phyloP scores from a whole-genome alignment of 2,888 invertebrate species.

The Nemoura dubitans region DNA sequence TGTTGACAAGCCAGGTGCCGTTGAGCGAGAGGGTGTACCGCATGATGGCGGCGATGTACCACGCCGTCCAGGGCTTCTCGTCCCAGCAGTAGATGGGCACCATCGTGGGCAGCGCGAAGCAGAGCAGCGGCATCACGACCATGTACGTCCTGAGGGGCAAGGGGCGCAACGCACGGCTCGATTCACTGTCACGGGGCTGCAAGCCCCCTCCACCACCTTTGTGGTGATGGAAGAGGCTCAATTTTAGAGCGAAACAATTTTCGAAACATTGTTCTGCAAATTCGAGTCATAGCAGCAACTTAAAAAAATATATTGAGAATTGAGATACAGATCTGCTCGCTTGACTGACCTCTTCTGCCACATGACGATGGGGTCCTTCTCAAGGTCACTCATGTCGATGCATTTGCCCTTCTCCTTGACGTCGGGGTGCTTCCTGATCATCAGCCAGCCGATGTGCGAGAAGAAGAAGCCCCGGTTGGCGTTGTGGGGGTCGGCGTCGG shows the following conservation, averaged over 20 bases:
- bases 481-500: constrained; percentile 92
- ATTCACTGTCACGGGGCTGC: not conserved
- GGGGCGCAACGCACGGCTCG: not conserved
- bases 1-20: constrained; percentile 93
- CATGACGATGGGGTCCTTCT: constrained; percentile 82
- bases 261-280: no score
- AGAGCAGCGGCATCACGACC: constrained; percentile 76
- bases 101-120: constrained; percentile 82
- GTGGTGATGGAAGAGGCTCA: no score
- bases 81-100: constrained; percentile 81
- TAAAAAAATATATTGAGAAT: no score
- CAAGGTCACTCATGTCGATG: constrained; percentile 88
- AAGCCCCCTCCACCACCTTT: no score
- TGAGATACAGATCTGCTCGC: no score
- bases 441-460: constrained; percentile 93
- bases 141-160: constrained; percentile 73
- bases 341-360: constrained; percentile 84
- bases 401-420: constrained; percentile 84
- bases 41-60: constrained; percentile 79
- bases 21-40: constrained; percentile 83
- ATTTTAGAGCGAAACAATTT: not conserved
- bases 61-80: constrained; percentile 76
- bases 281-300: no score
- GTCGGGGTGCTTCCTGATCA: constrained; percentile 87
- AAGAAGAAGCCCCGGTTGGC: constrained; percentile 92